Base-by-base conservation (phyloP, 2,888 invertebrate species). In the Dasypolia templi region DNA sequence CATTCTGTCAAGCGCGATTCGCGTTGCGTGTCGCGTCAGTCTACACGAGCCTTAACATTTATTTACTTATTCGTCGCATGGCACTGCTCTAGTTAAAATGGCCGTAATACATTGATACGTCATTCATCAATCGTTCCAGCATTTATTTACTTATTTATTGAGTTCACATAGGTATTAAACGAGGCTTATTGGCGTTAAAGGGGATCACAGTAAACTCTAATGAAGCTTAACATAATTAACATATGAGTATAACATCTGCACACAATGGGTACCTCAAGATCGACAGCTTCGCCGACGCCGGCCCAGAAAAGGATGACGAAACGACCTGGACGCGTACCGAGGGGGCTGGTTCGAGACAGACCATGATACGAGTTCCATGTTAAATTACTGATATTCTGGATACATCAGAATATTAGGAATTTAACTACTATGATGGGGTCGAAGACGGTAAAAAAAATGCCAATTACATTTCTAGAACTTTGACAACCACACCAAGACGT, bases 401-500 rank as follows among this genome's bases (percentile, higher is more conserved):
- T n/a, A n/a, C n/a, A n/a, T n/a, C n/a, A n/a, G n/a, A n/a, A n/a
- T n/a, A n/a, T n/a, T n/a, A n/a, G n/a, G n/a, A n/a, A n/a, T n/a
- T n/a, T n/a, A n/a, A n/a, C n/a, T n/a, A n/a, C n/a, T n/a, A n/a
- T n/a, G n/a, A n/a, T n/a, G n/a, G n/a, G n/a, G n/a, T n/a, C n/a
- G n/a, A n/a, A n/a, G n/a, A n/a, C n/a, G n/a, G n/a, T n/a, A n/a
- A n/a, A n/a, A n/a, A n/a, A n/a, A n/a, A n/a, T n/a, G n/a, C n/a
- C n/a, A 29, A n/a, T n/a, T 42, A 17, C 2, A 19, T 22, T 17
- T 14, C 2, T 1, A 53, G 79, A 83, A 84, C 67, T 82, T 86
- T 87, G 87, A 82, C 64, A 81, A 51, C 39, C 78, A 32, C 9
- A n/a, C 66, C 0, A 81, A 86, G 81, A 86, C 87, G 77, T 79